phyloP scores from a whole-genome alignment of 2,888 invertebrate genomes.

The Hydroisotoma schaefferi region DNA sequence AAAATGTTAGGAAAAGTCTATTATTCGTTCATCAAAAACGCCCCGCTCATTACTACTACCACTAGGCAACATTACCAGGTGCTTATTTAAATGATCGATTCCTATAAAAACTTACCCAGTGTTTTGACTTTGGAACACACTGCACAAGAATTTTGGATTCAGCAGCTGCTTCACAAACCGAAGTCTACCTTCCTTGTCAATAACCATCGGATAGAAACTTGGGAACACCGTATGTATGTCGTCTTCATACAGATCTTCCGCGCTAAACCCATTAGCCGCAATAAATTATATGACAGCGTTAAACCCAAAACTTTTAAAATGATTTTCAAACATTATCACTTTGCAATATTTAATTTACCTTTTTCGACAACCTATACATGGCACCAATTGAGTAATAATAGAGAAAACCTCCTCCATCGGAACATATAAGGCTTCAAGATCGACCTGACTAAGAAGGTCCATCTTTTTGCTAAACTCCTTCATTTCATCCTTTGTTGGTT shows the following conservation, averaged over 20 bases:
- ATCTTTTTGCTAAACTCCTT: slow-evolving; percentile 83
- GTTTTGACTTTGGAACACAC: slow-evolving; percentile 84
- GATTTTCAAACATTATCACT: slow-evolving; percentile 8
- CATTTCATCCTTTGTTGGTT: slow-evolving; percentile 70
- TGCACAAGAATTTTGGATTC: slow-evolving; percentile 75
- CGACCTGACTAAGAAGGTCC: slow-evolving; percentile 69
- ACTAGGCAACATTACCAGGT: no score
- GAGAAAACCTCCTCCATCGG: slow-evolving; percentile 76
- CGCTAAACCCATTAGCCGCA: slow-evolving; percentile 60
- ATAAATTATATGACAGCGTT: background rate
- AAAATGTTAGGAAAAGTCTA: no score
- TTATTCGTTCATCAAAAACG: no score
- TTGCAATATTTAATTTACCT: slow-evolving; percentile 60
- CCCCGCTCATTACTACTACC: no score
- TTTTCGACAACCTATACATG: slow-evolving; percentile 89
- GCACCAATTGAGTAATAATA: slow-evolving; percentile 83
- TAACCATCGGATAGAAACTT: slow-evolving; percentile 79
- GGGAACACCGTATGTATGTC: slow-evolving; percentile 78
- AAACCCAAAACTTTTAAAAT: background rate
- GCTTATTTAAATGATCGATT: no score
- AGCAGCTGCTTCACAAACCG: slow-evolving; percentile 75
- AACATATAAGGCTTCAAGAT: slow-evolving; percentile 75
- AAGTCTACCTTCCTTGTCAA: slow-evolving; percentile 67
- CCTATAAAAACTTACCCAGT: slow-evolving; percentile 52
- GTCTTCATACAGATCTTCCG: slow-evolving; percentile 83